Percentiles rank a stretch among this genome's conserved stretches.
Evolutionary conservation across 2,888 invertebrate genomes (phyloP).

Genomic region (Atrina japonica): DNA sequence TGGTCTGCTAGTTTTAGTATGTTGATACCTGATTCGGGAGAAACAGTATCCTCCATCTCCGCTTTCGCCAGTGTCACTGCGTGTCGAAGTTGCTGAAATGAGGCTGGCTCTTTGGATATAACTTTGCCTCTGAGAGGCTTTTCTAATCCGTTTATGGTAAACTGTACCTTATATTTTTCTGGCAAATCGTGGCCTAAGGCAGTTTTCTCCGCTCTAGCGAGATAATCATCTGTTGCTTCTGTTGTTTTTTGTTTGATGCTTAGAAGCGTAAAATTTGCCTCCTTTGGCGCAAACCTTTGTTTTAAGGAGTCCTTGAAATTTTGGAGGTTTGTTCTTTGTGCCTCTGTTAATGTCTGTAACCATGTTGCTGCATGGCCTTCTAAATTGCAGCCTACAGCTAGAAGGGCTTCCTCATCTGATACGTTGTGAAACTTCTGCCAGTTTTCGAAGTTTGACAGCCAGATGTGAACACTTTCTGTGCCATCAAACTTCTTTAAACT

Average conservation of each 20-base stretch:
- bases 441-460: constrained; percentile 8
- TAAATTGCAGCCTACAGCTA: not conserved
- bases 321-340: not conserved
- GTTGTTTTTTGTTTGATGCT: not conserved
- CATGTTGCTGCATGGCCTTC: too few relatives aligned
- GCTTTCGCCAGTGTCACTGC: not conserved
- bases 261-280: too few relatives aligned
- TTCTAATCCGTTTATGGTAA: not conserved
- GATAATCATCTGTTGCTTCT: not conserved
- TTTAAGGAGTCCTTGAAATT: not conserved
- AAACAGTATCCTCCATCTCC: not conserved
- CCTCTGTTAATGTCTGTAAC: too few relatives aligned
- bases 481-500: too few relatives aligned
- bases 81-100: not conserved
- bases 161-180: constrained; percentile 1
- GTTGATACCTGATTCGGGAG: too few relatives aligned
- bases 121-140: too few relatives aligned
- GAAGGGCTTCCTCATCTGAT: too few relatives aligned
- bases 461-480: constrained; percentile 1
- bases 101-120: too few relatives aligned
- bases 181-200: not conserved
- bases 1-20: too few relatives aligned
- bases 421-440: constrained; percentile 3
- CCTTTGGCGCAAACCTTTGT: not conserved
- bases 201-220: constrained; percentile 4